A percentile compares a stretch with the other conserved stretches of the same genome.
These are phyloP conservation scores for Trichonephila clavipes DNA, from an alignment of 1,140 invertebrate species.

Conservation along the genomic window DNA sequence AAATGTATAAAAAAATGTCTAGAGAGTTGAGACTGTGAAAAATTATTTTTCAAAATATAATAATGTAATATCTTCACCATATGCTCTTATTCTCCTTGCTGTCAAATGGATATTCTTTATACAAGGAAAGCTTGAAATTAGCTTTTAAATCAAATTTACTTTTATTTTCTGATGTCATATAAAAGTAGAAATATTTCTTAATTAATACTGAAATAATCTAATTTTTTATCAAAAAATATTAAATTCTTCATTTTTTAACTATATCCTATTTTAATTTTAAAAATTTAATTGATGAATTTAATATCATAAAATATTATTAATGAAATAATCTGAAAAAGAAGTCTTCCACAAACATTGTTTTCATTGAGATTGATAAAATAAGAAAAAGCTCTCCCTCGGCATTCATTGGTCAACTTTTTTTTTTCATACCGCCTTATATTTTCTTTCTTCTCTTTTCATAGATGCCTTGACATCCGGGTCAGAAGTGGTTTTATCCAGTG, in stretches of 20 bases:
- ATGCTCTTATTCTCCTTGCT: too few relatives aligned
- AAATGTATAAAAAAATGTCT: too few relatives aligned
- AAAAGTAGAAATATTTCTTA: too few relatives aligned
- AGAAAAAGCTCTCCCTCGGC: neutral
- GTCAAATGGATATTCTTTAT: too few relatives aligned
- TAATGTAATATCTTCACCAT: too few relatives aligned
- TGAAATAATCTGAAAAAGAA: neutral
- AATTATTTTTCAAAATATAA: too few relatives aligned
- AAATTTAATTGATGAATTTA: neutral
- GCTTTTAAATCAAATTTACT: too few relatives aligned
- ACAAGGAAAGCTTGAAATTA: too few relatives aligned
- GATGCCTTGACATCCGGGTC: slow-evolving; percentile 24
- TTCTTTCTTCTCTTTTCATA: slow-evolving; percentile 13
- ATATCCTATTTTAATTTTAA: neutral
- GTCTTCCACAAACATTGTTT: neutral
- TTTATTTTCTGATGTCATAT: too few relatives aligned
- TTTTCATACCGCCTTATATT: neutral
- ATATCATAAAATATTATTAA: neutral
- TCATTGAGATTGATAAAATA: neutral
- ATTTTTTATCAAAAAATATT: too few relatives aligned
- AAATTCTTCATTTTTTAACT: neutral
- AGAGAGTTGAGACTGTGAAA: too few relatives aligned
- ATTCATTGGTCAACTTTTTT: neutral
- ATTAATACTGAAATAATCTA: too few relatives aligned
- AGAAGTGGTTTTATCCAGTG: neutral